Base-by-base conservation (phyloP, 2,797 vertebrate species). In the Gallinago solitaria region DNA sequence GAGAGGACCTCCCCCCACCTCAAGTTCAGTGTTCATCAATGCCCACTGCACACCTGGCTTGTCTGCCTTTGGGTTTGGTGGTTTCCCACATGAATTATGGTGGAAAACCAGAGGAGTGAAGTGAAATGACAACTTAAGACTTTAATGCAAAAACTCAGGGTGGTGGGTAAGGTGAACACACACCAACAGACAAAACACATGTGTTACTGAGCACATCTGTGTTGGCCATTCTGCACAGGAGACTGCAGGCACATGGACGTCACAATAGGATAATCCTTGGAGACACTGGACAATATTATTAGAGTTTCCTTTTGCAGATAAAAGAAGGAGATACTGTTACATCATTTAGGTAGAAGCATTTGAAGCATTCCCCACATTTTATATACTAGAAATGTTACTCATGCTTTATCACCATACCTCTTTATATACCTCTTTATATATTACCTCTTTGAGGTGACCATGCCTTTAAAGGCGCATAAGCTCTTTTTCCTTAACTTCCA, bases 61-160 rank as follows among this genome's bases (percentile, higher is more conserved):
- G 16, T 24, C 6, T 47, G 5, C 35, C 23, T 63, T 59, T 83
- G 45, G 3, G 7, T 59, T 83, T 77, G 13, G 10, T 60, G 8
- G 28, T 80, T 51, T 67, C n/a, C 64, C 63, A 11, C 11, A 68
- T 12, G 11, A 82, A 84, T 92, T 88, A n/a, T 79, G 83, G 80
- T 70, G 81, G 83, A 95, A 92, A 85, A 86, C n/a, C 76, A 96
- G 83, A 94, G 83, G 78, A 56, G 69, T 54, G 53, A 83, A 87
- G 51, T 70, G 63, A 83, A 89, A 70, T 27, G 30, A 73, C 30
- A 88, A 80, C 94, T 74, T 60, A 82, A 89, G 76, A 28, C 45
- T 94, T 43, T 63, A 63, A 14, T 27, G 11, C 43, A 67, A 83
- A 78, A 80, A 5, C 6, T 61, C 18, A 28, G 20, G 23, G 23